Evolutionary conservation across 2,113 vertebrate genomes (phyloP).

Genomic region (Sinocyclocheilus anophthalmus): DNA sequence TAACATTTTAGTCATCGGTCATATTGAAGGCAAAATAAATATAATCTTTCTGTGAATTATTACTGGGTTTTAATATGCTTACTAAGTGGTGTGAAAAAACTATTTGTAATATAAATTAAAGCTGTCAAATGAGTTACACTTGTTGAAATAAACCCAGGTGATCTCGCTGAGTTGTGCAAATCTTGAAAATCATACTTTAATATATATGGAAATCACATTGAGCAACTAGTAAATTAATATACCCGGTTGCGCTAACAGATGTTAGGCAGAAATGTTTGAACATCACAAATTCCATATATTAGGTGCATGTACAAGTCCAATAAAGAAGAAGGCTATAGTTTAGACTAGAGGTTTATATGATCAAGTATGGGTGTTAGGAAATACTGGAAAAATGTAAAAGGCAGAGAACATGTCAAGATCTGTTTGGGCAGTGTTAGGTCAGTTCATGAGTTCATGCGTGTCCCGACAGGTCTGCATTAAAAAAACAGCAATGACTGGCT

Average conservation of each 20-base stretch:
- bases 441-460: background rate
- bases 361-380: background rate
- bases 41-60: background rate
- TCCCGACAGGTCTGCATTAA: background rate
- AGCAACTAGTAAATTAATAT: background rate
- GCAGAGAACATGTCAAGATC: background rate
- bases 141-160: background rate
- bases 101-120: no score
- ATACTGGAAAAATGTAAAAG: background rate
- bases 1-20: no score
- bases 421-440: background rate
- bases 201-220: background rate
- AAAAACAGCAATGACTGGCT: background rate
- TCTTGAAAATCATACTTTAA: background rate
- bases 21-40: no score
- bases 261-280: background rate
- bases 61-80: background rate
- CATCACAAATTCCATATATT: background rate
- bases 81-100: background rate
- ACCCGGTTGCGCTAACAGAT: background rate
- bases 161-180: background rate
- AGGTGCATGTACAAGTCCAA: no score
- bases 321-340: background rate
- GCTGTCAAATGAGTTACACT: background rate
- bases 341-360: background rate